Conservation (phyloP, 2,797 vertebrate species). For the Forpus xanthops region DNA sequence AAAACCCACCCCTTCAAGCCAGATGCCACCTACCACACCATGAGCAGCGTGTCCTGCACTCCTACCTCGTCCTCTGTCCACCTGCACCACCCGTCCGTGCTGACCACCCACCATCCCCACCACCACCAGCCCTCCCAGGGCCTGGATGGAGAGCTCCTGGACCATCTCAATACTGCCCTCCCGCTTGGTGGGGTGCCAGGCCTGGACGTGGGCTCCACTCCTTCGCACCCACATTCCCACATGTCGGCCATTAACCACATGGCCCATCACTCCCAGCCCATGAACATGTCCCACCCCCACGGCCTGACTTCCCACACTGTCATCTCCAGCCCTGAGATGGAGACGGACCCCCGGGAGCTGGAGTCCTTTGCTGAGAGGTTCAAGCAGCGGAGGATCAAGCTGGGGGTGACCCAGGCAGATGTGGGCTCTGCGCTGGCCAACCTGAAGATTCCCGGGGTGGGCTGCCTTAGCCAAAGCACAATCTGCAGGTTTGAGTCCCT, state of each 20-base stretch:
- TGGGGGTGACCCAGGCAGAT: conserved; percentile 91
- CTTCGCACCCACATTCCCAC: conserved; percentile 86
- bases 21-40: conserved; percentile 92
- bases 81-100: conserved; percentile 90
- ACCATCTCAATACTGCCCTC: conserved; percentile 84
- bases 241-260: conserved; percentile 92
- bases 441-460: conserved; percentile 92
- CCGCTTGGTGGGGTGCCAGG: conserved; percentile 84
- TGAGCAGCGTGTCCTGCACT: conserved; percentile 91
- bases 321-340: conserved; percentile 79
- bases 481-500: conserved; percentile 95
- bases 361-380: conserved; percentile 92
- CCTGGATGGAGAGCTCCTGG: conserved; percentile 89
- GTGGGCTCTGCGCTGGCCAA: conserved; percentile 90
- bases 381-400: conserved; percentile 91
- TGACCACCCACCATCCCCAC: conserved; percentile 81
- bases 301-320: conserved; percentile 81
- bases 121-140: conserved; percentile 86
- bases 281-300: conserved; percentile 88
- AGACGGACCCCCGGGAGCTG: conserved; percentile 90
- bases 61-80: conserved; percentile 88
- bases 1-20: conserved; percentile 92
- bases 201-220: conserved; percentile 85
- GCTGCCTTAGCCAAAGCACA: conserved; percentile 92
- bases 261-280: conserved; percentile 83